Base-by-base conservation (phyloP, 1,140 invertebrate species). In the Sinella curviseta region DNA sequence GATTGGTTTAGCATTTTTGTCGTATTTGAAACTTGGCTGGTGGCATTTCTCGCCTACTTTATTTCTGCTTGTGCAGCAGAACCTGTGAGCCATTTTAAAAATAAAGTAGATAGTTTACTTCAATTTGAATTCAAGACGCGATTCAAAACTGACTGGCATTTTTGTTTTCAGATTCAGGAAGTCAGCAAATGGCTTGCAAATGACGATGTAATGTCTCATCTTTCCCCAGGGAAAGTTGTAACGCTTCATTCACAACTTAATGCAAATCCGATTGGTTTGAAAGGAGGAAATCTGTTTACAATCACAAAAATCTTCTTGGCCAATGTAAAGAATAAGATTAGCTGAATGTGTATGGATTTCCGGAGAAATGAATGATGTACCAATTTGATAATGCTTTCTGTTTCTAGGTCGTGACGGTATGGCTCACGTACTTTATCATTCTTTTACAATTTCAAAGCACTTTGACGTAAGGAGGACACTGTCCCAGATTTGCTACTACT, bases 241-340 rank as follows among this genome's bases (percentile, higher is more conserved):
- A 70, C 24, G 3, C 8, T 70, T 14, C 30, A 30, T 14, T 31
- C 14, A 8, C 65, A 70, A 30, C 65, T 70, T 33, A 8, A 24
- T 14, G 3, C 65, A 14, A 30, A 70, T 70, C 65, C 65, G 8
- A 70, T 70, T 70, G 65, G 65, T 70, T 16, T 70, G 3, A 70
- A 70, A 33, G 65, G 65, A 2, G 65, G 65, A 70, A 70, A 24
- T 70, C 31, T 70, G 30, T 70, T 70, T n/a, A 70, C 65, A 70
- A 33, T 70, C 28, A 70, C 65, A 2, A 70, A 70, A n/a, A 12
- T 2, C 2, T 70, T 70, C 31, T 24, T 70, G 8, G 65, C 65
- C 2, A 70, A 70, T 33, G 65, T 70, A 70, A 65, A n/a, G n/a
- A n/a, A 20, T 12, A 48, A 48, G n/a, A n/a, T n/a, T n/a, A n/a